These are phyloP conservation scores for Andrena cerasifolii DNA, from an alignment of 1,140 invertebrate genomes.

Conservation along the genomic window DNA sequence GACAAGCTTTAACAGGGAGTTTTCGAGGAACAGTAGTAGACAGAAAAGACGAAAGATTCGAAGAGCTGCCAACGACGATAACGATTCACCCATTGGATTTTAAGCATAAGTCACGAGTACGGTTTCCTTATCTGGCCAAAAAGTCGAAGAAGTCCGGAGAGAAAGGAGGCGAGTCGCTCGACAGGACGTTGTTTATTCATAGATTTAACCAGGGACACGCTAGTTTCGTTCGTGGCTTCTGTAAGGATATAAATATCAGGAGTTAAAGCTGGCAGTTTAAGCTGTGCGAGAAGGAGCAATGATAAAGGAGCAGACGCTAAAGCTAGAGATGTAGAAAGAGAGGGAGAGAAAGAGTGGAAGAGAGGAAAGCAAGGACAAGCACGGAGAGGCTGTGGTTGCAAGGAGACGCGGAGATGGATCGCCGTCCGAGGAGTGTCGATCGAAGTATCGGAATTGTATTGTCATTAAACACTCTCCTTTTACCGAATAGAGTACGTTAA, in stretches of 20 bases:
- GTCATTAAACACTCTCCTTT: slow-evolving; percentile 20
- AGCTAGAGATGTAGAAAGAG: background rate
- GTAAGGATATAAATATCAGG: background rate
- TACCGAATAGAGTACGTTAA: background rate
- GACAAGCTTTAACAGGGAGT: background rate
- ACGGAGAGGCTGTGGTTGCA: background rate
- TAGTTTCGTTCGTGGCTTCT: background rate
- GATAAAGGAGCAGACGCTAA: background rate
- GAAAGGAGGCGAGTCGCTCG: background rate
- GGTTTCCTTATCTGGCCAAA: background rate
- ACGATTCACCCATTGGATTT: slow-evolving; percentile 6
- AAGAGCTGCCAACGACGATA: background rate
- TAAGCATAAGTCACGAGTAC: background rate
- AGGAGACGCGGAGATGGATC: background rate
- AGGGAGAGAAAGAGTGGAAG: background rate
- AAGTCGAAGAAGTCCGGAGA: background rate
- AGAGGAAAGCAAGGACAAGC: background rate
- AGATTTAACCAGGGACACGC: background rate
- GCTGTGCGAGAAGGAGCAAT: too few species aligned
- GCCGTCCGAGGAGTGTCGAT: slow-evolving; percentile 25
- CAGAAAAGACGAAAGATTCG: background rate
- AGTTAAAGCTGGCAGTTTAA: background rate
- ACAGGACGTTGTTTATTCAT: background rate
- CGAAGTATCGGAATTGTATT: slow-evolving; percentile 54
- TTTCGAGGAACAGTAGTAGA: background rate